A percentile compares a stretch with the other conserved stretches of the same genome.
Conservation (phyloP, 2,113 vertebrate species). For the Eptesicus fuscus region DNA sequence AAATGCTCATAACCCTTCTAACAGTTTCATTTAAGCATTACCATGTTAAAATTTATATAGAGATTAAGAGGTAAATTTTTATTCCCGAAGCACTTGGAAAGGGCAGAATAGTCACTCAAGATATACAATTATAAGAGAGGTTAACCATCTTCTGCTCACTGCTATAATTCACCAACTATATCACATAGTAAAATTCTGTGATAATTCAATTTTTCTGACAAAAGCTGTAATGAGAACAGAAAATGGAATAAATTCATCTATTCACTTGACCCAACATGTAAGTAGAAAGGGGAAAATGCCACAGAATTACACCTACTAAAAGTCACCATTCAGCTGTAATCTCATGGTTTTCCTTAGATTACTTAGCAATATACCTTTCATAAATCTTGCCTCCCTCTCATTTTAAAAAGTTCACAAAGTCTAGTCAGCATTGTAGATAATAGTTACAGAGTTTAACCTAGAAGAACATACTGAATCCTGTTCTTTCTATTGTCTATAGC, state of each 20-base stretch:
- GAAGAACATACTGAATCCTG: neutral
- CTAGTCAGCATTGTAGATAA: neutral
- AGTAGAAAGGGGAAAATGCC: slow-evolving; percentile 62
- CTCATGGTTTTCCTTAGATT: neutral
- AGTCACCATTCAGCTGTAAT: slow-evolving; percentile 24
- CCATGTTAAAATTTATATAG: slow-evolving; percentile 48
- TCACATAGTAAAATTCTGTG: slow-evolving; percentile 76
- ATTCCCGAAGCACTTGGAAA: slow-evolving; percentile 34
- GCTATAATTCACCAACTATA: slow-evolving; percentile 81
- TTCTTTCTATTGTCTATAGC: neutral
- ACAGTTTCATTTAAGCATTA: slow-evolving; percentile 10
- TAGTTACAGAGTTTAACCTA: neutral
- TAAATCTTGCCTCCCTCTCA: neutral
- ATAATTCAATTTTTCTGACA: slow-evolving; percentile 84
- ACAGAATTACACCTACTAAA: slow-evolving; percentile 64
- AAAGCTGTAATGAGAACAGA: slow-evolving; percentile 84
- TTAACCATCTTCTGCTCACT: slow-evolving; percentile 76
- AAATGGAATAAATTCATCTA: slow-evolving; percentile 82
- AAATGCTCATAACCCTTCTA: neutral
- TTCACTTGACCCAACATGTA: slow-evolving; percentile 77
- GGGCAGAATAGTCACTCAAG: slow-evolving; percentile 71
- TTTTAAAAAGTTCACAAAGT: slow-evolving; percentile 8
- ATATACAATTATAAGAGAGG: slow-evolving; percentile 73
- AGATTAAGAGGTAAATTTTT: slow-evolving; percentile 63
- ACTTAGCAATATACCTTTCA: slow-evolving; percentile 26